Evolutionary conservation across 2,888 invertebrate species (phyloP).

Genomic region (Lucinisca nassula): DNA sequence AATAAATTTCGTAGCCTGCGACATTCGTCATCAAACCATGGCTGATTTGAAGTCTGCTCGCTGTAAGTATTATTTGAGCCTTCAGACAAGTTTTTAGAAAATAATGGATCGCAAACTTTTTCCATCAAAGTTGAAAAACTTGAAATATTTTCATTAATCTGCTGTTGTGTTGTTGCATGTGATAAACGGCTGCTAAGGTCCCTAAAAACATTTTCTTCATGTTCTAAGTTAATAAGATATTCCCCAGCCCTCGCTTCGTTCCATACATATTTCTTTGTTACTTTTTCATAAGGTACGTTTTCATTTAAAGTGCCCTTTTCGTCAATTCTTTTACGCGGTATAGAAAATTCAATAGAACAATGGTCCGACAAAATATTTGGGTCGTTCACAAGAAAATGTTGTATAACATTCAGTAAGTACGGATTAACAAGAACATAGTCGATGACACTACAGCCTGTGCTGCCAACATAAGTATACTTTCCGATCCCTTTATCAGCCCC

Average conservation of each 20-base stretch:
- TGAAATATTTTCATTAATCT: neutral
- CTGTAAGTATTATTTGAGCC: neutral
- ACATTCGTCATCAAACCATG: constrained; percentile 36
- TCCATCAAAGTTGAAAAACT: neutral
- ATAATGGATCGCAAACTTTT: neutral
- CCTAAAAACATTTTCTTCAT: neutral
- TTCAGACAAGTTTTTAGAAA: neutral
- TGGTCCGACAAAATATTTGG: constrained; percentile 44
- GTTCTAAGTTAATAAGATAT: neutral
- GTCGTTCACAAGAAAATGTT: neutral
- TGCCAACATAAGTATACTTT: constrained; percentile 27
- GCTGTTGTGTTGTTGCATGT: neutral
- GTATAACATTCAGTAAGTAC: neutral
- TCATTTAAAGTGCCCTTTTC: neutral
- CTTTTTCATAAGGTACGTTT: neutral
- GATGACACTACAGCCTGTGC: constrained; percentile 13
- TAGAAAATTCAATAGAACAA: constrained; percentile 16
- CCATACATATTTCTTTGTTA: constrained; percentile 1
- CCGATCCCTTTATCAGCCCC: constrained; percentile 11
- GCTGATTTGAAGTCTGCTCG: neutral
- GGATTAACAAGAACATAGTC: constrained; percentile 34
- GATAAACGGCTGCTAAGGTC: neutral
- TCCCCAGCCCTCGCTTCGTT: too few relatives aligned
- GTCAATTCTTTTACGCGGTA: too few relatives aligned
- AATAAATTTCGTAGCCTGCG: neutral